A percentile compares a stretch with the other conserved stretches of the same genome.
phyloP scores from a whole-genome alignment of 2,888 invertebrate species.

The Xanthia icteritia region DNA sequence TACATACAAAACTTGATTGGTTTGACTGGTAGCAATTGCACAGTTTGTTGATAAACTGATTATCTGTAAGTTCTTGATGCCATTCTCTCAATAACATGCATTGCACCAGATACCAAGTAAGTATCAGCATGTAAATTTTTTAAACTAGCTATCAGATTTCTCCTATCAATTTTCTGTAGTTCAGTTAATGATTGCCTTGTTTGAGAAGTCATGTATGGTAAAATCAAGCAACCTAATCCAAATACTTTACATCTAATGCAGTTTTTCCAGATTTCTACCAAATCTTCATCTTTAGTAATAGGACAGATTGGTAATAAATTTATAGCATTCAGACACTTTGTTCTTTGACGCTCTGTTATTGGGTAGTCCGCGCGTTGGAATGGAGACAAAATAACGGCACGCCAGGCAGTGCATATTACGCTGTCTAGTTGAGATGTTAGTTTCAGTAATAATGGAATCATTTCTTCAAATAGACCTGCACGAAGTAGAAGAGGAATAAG shows the following conservation, averaged over 20 bases:
- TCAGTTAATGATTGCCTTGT: slow-evolving; percentile 81
- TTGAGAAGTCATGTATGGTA: slow-evolving; percentile 85
- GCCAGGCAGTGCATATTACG: slow-evolving; percentile 83
- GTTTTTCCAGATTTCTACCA: slow-evolving; percentile 87
- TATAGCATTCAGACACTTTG: slow-evolving; percentile 83
- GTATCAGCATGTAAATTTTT: slow-evolving; percentile 87
- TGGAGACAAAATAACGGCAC: slow-evolving; percentile 83
- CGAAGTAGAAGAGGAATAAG: slow-evolving; percentile 80
- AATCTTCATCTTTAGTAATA: slow-evolving; percentile 85
- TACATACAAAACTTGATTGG: slow-evolving; percentile 7
- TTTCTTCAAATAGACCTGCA: slow-evolving; percentile 81
- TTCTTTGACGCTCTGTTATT: slow-evolving; percentile 85
- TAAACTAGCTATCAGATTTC: slow-evolving; percentile 85
- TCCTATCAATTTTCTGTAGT: slow-evolving; percentile 85
- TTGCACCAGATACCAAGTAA: slow-evolving; percentile 86
- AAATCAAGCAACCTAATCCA: slow-evolving; percentile 85
- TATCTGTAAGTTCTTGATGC: slow-evolving; percentile 77
- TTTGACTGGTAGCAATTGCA: neutral
- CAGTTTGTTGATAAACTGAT: neutral
- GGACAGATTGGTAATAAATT: slow-evolving; percentile 87
- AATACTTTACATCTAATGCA: slow-evolving; percentile 85
- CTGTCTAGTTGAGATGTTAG: slow-evolving; percentile 78
- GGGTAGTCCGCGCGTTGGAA: slow-evolving; percentile 88
- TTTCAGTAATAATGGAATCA: slow-evolving; percentile 84
- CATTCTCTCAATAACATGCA: slow-evolving; percentile 86